phyloP scores from a whole-genome alignment of 2,888 invertebrate genomes.

The Conus canariensis region DNA sequence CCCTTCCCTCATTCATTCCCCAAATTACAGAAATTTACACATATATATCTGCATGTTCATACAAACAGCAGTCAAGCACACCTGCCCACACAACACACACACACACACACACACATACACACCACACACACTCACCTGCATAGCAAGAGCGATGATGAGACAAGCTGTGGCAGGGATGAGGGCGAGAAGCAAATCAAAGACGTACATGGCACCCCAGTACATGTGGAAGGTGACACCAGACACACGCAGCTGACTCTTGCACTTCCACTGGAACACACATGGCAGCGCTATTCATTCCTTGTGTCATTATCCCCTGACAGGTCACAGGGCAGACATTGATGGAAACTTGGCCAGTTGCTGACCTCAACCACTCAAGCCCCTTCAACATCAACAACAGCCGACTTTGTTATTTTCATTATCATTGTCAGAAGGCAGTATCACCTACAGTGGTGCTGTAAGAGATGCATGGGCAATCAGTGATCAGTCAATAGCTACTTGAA shows the following conservation, averaged over 20 bases:
- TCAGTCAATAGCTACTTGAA: too few relatives aligned
- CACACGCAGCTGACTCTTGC: constrained; percentile 89
- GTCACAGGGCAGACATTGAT: too few relatives aligned
- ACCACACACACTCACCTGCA: constrained; percentile 62
- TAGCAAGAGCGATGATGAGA: constrained; percentile 83
- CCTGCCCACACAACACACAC: neutral
- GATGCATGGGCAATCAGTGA: too few relatives aligned
- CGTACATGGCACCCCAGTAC: constrained; percentile 70
- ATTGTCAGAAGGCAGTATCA: too few relatives aligned
- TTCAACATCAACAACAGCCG: too few relatives aligned
- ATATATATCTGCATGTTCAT: too few relatives aligned
- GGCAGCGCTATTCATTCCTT: neutral
- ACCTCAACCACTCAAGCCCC: too few relatives aligned
- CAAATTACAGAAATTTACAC: too few relatives aligned
- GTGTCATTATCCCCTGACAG: neutral
- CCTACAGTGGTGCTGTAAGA: too few relatives aligned
- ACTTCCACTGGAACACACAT: constrained; percentile 84
- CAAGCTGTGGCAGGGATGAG: constrained; percentile 80
- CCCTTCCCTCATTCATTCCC: too few relatives aligned
- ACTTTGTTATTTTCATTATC: too few relatives aligned
- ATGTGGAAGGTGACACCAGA: constrained; percentile 83
- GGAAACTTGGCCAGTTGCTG: too few relatives aligned
- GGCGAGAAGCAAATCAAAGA: constrained; percentile 63
- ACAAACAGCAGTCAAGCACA: neutral
- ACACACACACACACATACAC: neutral